Base-by-base conservation (phyloP, 2,888 invertebrate genomes). In the Athripsodes cinereus region DNA sequence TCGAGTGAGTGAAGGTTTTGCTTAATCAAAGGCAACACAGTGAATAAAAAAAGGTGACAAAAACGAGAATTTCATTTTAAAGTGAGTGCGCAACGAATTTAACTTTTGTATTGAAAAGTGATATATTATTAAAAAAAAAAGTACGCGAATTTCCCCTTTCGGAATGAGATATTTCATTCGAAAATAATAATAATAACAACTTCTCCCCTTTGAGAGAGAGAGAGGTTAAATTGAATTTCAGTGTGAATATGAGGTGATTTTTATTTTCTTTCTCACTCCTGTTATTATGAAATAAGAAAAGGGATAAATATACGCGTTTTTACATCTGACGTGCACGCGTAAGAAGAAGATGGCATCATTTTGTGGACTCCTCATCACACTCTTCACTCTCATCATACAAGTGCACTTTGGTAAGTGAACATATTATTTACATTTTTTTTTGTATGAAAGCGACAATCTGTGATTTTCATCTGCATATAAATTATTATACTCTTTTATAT, bases 331-430 rank as follows among this genome's bases (percentile, higher is more conserved):
- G n/a, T 8, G 13, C 48, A 21, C 21, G 48, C 48, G 22, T 48
- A 21, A 2, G 13, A 21, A 13, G 6, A 19, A 48, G 48, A 48
- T 48, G 48, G 48, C 48, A 11, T 21, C 21, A 11, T 2, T 19
- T 20, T 20, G 20, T 19, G 6, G 13, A 11, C 21, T 21, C 22
- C 48, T 19, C 48, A 8, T 48, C 2, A 16, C 48, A 48, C 18
- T 20, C 48, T 11, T 3, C 10, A 3, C 20, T 11, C 10, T 48
- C 21, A 21, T 21, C 48, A 19, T 21, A 8, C 48, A 21, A 19
- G 48, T 21, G 22, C 48, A 48, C 13, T 48, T 21, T 21, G 48
- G 48, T 48, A 48, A 48, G 48, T 21, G 21, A 48, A 13, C 48
- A 19, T 44, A 11, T 18, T 44, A 44, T 44, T 44, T 44, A n/a